phyloP scores from a whole-genome alignment of 1,140 invertebrate species.

The Steinernema feltiae region DNA sequence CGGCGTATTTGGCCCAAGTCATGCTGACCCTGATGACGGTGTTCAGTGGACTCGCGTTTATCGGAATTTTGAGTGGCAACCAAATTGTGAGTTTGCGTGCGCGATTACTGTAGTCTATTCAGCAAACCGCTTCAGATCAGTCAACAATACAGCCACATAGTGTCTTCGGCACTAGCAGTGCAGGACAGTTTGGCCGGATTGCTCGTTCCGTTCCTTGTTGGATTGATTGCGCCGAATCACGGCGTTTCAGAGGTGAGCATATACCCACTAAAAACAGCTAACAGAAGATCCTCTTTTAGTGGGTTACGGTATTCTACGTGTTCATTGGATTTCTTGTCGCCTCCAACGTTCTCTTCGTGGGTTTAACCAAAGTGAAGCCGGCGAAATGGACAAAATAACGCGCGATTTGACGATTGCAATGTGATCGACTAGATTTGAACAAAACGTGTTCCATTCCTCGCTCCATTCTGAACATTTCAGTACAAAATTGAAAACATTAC shows the following conservation, averaged over 20 bases:
- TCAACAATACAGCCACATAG: not conserved
- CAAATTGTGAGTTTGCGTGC: not conserved
- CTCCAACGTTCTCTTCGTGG: not conserved
- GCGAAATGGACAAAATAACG: not conserved
- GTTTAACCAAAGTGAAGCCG: not conserved
- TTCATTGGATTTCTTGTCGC: not conserved
- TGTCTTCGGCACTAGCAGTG: not conserved
- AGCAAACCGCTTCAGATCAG: not conserved
- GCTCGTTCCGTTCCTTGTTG: not conserved
- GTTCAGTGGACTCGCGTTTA: not conserved
- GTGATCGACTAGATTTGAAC: too few relatives aligned
- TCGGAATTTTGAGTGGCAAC: not conserved
- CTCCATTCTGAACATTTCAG: too few relatives aligned
- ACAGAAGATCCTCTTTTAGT: not conserved
- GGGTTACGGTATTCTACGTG: not conserved
- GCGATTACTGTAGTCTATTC: not conserved
- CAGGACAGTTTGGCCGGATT: not conserved
- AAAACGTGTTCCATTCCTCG: too few relatives aligned
- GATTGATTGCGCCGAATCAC: not conserved
- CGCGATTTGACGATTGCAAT: too few relatives aligned
- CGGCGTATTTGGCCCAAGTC: not conserved
- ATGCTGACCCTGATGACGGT: not conserved
- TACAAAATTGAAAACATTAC: too few relatives aligned
- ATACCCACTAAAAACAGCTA: not conserved
- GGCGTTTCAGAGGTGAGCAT: not conserved